Evolutionary conservation across 2,113 vertebrate genomes (phyloP), one percentile per base, ranked within the genome.

Genomic region (Rostratula benghalensis): DNA sequence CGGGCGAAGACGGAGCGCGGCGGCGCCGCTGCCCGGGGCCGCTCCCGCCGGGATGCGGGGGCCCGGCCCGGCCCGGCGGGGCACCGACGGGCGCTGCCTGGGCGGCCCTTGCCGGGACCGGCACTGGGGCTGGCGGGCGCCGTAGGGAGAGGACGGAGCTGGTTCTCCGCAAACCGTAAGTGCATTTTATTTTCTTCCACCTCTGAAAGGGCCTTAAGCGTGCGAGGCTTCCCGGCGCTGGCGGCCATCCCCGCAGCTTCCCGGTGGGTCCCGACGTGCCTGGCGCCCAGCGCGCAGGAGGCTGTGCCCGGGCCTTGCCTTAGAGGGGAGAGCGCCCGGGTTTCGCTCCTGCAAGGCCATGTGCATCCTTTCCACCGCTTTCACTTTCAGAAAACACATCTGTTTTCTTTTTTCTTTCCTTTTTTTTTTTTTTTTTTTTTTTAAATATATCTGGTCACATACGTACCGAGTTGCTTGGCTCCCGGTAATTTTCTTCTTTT

Each of bases 371-470:
- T 33, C 43, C 51, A 11, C 73, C 13, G 73, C 77, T 96, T 90
- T 95, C 87, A 4, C 94, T 96, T 96, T 94, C 86, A 87, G 75
- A 64, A 84, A 91, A 90, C 65, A 28, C 77, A 83, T 56, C 74
- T 84, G 83, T 30, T 80, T 85, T 69, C 23, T 65, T 51, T 83
- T 53, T 27, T 4, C 1, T 25, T 33, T 7, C 2, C 2, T 16
- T 1, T 5, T 23, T 25, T 59, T 11, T 12, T 22, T 7, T 19
- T 31, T 77, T 54, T 54, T 30, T 37, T 48, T 25, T 16, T 24
- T 8, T 30, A 2, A 67, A 43, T 61, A 63, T 73, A 63, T 77
- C 25, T 43, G 7, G 56, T 51, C 53, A 5, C 70, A 18, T 67
- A 23, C 19, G 1, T 23, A 8, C 19, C 11, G 9, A 46, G 74